Evolutionary conservation across 2,888 invertebrate genomes (phyloP).

Genomic region (Hypercompe scribonia): DNA sequence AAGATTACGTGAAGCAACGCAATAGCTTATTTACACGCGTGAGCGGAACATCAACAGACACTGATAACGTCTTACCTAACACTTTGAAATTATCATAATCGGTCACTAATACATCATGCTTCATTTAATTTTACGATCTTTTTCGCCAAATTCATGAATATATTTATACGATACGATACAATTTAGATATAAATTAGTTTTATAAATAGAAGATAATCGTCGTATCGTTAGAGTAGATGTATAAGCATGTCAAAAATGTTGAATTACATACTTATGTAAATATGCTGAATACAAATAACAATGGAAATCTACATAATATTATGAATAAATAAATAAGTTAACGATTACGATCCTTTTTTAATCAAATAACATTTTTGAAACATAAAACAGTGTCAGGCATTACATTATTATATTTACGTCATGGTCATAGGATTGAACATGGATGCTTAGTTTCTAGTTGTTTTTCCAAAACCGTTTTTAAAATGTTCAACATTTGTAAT

Average conservation of each 20-base stretch:
- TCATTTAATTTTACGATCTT: slow-evolving; percentile 30
- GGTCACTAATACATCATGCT: slow-evolving; percentile 52
- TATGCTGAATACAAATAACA: background rate
- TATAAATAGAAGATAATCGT: background rate
- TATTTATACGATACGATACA: background rate
- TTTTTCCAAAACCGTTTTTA: background rate
- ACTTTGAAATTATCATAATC: slow-evolving; percentile 53
- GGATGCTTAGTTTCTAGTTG: background rate
- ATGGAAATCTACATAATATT: slow-evolving; percentile 1
- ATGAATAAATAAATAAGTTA: slow-evolving; percentile 1
- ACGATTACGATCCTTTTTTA: background rate
- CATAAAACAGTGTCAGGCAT: background rate
- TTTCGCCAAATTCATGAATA: slow-evolving; percentile 13
- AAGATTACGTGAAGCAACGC: slow-evolving; percentile 48
- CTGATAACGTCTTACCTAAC: slow-evolving; percentile 52
- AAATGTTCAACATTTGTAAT: background rate
- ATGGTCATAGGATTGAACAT: background rate
- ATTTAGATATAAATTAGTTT: slow-evolving; percentile 6
- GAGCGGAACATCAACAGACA: slow-evolving; percentile 39
- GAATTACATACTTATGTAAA: background rate
- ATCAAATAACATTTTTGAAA: background rate
- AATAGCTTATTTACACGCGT: slow-evolving; percentile 45
- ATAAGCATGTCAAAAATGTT: background rate
- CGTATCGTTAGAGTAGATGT: background rate
- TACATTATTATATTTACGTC: background rate